Conservation (phyloP, 2,113 vertebrate species). For the Phocoena phocoena region DNA sequence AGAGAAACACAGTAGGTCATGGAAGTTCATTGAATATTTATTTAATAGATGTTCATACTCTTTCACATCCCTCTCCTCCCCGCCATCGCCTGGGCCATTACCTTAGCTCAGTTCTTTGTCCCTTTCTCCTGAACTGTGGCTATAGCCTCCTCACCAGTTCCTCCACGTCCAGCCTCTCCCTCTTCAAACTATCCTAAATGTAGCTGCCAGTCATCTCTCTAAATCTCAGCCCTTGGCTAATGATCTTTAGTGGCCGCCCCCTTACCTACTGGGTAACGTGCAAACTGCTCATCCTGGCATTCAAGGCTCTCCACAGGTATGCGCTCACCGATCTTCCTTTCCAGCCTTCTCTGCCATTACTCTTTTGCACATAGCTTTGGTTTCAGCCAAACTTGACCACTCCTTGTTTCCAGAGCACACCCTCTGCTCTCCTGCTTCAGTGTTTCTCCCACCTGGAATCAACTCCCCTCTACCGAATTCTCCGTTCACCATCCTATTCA, state of each 20-base stretch:
- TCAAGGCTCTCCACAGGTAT: neutral
- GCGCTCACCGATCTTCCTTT: neutral
- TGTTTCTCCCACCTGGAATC: neutral
- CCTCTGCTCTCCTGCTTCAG: neutral
- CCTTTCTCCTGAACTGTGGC: neutral
- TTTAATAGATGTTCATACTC: conserved; percentile 4
- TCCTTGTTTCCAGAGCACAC: conserved; percentile 13
- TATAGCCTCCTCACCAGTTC: neutral
- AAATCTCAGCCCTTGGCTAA: neutral
- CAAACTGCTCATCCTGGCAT: neutral
- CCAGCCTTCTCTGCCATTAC: neutral
- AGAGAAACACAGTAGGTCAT: neutral
- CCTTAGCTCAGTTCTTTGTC: neutral
- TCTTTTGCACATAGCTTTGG: neutral
- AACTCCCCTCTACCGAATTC: neutral
- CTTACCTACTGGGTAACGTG: neutral
- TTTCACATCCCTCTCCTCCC: neutral
- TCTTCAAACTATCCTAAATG: neutral
- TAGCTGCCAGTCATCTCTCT: conserved; percentile 16
- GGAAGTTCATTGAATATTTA: neutral
- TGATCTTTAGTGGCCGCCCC: neutral
- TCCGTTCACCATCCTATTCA: neutral
- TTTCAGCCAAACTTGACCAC: neutral
- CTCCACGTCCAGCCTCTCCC: neutral
- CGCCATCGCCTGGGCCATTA: neutral